Conservation (phyloP, 2,797 vertebrate genomes). For the Synaphobranchus kaupii region DNA sequence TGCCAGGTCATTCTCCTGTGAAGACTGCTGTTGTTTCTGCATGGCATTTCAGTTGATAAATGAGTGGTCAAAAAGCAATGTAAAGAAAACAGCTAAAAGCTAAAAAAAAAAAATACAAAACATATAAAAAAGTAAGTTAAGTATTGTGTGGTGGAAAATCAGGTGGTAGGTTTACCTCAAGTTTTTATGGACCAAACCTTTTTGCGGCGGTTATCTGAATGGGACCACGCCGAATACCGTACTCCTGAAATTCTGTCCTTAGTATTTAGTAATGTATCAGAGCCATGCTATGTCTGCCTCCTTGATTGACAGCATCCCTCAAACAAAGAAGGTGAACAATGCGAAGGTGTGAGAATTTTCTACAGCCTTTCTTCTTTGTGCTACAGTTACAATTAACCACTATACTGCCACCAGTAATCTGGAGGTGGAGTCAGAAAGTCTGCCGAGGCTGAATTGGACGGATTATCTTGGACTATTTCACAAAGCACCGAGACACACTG, state of each 20-base stretch:
- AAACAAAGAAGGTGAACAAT: neutral
- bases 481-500: conserved; percentile 29
- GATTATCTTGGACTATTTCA: conserved; percentile 21
- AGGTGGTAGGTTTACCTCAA: neutral
- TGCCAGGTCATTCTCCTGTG: neutral
- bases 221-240: neutral
- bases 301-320: neutral
- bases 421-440: conserved; percentile 29
- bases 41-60: neutral
- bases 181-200: neutral
- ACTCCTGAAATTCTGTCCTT: neutral
- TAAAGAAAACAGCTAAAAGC: neutral
- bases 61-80: neutral
- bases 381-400: conserved; percentile 4
- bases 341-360: neutral
- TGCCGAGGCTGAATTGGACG: conserved; percentile 22
- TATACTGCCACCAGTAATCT: neutral
- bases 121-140: neutral
- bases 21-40: neutral
- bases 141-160: neutral
- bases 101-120: conserved; percentile 8
- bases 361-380: neutral
- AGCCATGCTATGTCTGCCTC: neutral
- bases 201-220: neutral
- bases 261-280: neutral